A percentile compares a stretch with the other conserved stretches of the same genome.
These are phyloP conservation scores for Coturnix japonica DNA, from an alignment of 2,113 vertebrate species.

Conservation along the genomic window DNA sequence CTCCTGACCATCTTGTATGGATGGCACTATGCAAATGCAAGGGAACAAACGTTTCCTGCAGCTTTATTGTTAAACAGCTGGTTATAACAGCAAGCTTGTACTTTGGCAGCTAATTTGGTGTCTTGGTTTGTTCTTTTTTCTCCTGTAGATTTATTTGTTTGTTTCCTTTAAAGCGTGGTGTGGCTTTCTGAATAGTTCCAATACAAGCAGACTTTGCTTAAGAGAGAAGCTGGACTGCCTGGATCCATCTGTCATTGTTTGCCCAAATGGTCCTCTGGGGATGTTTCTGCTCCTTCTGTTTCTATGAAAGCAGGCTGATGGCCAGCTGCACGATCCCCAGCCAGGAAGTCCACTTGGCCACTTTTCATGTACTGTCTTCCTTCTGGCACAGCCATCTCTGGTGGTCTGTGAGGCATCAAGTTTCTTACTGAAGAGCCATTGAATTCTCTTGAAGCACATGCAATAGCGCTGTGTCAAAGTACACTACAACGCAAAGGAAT, in stretches of 20 bases:
- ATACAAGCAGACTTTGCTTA: not conserved
- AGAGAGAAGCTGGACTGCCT: not conserved
- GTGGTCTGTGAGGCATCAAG: not conserved
- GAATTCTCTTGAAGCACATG: not conserved
- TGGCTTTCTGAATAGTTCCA: constrained; percentile 3
- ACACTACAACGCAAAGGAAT: not conserved
- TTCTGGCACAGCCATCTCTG: not conserved
- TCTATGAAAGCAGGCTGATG: constrained; percentile 4
- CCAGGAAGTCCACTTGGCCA: not conserved
- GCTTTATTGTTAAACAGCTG: not conserved
- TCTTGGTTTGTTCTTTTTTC: not conserved
- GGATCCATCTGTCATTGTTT: not conserved
- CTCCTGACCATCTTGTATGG: not conserved
- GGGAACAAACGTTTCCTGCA: not conserved
- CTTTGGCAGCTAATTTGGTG: not conserved
- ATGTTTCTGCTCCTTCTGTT: not conserved
- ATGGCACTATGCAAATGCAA: not conserved
- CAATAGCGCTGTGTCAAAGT: not conserved
- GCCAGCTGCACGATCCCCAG: not conserved
- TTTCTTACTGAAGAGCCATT: not conserved
- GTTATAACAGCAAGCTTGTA: accelerated
- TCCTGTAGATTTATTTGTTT: not conserved
- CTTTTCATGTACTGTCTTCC: constrained; percentile 18
- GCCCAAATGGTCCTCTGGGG: not conserved
- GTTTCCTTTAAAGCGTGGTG: not conserved